Evolutionary conservation across 1,140 invertebrate genomes (phyloP).

Genomic region (Neotoxoptera formosana): DNA sequence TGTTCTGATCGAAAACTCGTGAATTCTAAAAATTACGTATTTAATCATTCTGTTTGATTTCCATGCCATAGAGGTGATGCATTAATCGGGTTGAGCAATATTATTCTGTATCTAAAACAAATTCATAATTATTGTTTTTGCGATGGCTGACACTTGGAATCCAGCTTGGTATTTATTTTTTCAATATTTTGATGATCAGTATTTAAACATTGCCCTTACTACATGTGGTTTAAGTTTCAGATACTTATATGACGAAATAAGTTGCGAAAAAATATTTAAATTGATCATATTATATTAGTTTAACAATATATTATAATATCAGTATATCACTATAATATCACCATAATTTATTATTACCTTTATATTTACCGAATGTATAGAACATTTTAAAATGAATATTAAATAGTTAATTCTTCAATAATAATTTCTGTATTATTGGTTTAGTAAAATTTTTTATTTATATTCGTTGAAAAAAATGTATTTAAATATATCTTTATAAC

Average conservation of each 20-base stretch:
- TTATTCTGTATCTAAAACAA: background rate
- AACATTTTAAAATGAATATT: background rate
- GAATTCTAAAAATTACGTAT: too few relatives aligned
- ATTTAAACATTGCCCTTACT: background rate
- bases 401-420: background rate
- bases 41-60: background rate
- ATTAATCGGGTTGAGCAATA: too few relatives aligned
- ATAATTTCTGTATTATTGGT: background rate
- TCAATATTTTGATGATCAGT: background rate
- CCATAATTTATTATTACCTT: background rate
- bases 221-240: too few relatives aligned
- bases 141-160: background rate
- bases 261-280: background rate
- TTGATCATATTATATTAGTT: background rate
- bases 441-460: background rate
- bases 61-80: too few relatives aligned
- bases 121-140: background rate
- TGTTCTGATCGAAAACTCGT: too few relatives aligned
- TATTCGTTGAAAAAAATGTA: background rate
- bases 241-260: background rate
- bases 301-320: too few relatives aligned
- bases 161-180: background rate
- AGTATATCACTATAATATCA: too few relatives aligned
- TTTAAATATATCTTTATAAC: background rate
- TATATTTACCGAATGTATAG: background rate